Evolutionary conservation across 2,113 vertebrate genomes (phyloP).

Genomic region (Scolopax mira): DNA sequence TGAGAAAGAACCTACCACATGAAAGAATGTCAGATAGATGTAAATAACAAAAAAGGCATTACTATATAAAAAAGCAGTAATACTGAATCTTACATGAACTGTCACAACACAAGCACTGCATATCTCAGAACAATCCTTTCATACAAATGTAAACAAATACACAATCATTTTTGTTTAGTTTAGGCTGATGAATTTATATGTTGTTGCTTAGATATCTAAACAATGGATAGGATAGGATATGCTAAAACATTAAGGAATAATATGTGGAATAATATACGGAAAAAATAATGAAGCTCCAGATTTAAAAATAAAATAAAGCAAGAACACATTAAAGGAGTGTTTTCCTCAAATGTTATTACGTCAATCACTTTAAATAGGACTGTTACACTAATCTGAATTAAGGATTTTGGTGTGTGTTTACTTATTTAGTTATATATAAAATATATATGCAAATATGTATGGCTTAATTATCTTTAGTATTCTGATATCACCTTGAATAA

Average conservation of each 20-base stretch:
- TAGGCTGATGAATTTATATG: slow-evolving; percentile 70
- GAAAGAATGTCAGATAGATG: slow-evolving; percentile 76
- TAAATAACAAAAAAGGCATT: slow-evolving; percentile 76
- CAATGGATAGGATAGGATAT: slow-evolving; percentile 72
- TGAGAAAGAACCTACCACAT: slow-evolving; percentile 85
- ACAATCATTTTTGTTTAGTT: slow-evolving; percentile 70
- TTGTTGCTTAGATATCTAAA: slow-evolving; percentile 74
- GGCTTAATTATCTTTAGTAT: slow-evolving; percentile 77
- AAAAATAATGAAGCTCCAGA: slow-evolving; percentile 65
- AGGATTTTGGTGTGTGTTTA: slow-evolving; percentile 69
- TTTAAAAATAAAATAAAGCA: slow-evolving; percentile 71
- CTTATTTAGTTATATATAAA: slow-evolving; percentile 74
- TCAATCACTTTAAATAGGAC: slow-evolving; percentile 75
- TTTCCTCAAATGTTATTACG: slow-evolving; percentile 72
- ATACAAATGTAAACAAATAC: slow-evolving; percentile 92
- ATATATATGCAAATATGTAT: slow-evolving; percentile 77
- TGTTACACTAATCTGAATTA: slow-evolving; percentile 76
- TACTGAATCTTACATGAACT: slow-evolving; percentile 93
- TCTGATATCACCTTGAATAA: slow-evolving; percentile 70
- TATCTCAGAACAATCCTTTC: slow-evolving; percentile 85
- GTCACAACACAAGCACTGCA: slow-evolving; percentile 88
- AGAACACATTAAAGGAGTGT: slow-evolving; percentile 69
- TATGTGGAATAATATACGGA: slow-evolving; percentile 72
- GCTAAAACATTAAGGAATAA: slow-evolving; percentile 75
- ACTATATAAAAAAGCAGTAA: slow-evolving; percentile 76